Evolutionary conservation across 2,113 vertebrate genomes (phyloP).

Genomic region (Bungarus multicinctus): DNA sequence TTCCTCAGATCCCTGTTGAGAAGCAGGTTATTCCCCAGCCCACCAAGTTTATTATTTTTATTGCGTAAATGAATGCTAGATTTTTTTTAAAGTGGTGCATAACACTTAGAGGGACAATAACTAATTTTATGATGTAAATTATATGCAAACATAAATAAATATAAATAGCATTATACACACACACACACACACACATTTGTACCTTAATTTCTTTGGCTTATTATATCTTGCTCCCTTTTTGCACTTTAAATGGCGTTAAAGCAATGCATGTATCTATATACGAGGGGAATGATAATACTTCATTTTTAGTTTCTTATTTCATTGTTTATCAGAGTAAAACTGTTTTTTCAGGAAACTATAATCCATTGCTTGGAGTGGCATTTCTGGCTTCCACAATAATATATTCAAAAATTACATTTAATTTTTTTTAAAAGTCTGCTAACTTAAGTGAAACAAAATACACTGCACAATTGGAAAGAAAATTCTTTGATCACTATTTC

Average conservation of each 20-base stretch:
- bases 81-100: neutral
- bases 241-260: neutral
- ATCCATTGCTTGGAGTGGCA: constrained; percentile 36
- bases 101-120: neutral
- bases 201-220: neutral
- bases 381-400: constrained; percentile 53
- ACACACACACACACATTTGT: neutral
- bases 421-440: constrained; percentile 43
- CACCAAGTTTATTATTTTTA: neutral
- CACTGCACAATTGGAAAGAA: constrained; percentile 59
- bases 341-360: constrained; percentile 42
- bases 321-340: constrained; percentile 6
- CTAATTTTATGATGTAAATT: neutral
- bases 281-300: neutral
- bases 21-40: neutral
- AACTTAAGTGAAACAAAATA: constrained; percentile 56
- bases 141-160: neutral
- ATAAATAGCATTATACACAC: neutral
- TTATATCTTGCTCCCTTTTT: neutral
- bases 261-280: neutral
- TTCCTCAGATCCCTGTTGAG: neutral
- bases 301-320: constrained; percentile 13
- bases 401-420: constrained; percentile 54
- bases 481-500: constrained; percentile 64
- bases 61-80: neutral